phyloP scores from a whole-genome alignment of 1,140 invertebrate genomes.

The Orchesella cincta region DNA sequence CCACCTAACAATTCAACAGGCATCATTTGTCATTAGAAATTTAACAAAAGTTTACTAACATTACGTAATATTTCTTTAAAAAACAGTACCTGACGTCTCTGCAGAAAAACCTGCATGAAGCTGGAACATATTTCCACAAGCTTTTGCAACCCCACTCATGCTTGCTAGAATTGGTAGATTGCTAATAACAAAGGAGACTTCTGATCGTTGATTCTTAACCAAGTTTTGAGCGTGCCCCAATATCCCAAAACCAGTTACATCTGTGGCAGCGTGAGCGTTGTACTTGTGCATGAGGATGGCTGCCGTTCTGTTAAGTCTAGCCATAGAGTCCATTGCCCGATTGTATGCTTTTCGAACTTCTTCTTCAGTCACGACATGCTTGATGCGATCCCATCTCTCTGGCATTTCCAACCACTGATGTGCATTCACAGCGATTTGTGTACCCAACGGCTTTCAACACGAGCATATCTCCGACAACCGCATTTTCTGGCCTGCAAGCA shows the following conservation, averaged over 20 bases:
- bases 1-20: constrained; percentile 64
- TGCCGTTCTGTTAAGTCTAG: constrained; percentile 82
- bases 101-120: constrained; percentile 89
- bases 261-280: constrained; percentile 95
- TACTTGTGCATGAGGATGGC: constrained; percentile 96
- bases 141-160: constrained; percentile 93
- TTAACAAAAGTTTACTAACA: background rate
- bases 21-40: background rate
- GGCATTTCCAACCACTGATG: constrained; percentile 96
- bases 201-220: constrained; percentile 93
- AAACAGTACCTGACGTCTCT: constrained; percentile 68
- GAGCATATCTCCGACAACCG: constrained; percentile 92
- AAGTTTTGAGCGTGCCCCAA: constrained; percentile 95
- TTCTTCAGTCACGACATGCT: constrained; percentile 91
- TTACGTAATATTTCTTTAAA: background rate
- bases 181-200: constrained; percentile 96
- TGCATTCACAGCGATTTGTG: constrained; percentile 95
- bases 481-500: constrained; percentile 96
- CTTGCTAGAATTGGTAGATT: constrained; percentile 96
- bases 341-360: constrained; percentile 94
- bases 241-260: constrained; percentile 95
- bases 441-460: constrained; percentile 96
- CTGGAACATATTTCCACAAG: constrained; percentile 94
- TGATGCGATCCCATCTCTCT: constrained; percentile 94
- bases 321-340: constrained; percentile 96